Conservation (phyloP, 2,888 invertebrate species). For the Melitaea athalia region DNA sequence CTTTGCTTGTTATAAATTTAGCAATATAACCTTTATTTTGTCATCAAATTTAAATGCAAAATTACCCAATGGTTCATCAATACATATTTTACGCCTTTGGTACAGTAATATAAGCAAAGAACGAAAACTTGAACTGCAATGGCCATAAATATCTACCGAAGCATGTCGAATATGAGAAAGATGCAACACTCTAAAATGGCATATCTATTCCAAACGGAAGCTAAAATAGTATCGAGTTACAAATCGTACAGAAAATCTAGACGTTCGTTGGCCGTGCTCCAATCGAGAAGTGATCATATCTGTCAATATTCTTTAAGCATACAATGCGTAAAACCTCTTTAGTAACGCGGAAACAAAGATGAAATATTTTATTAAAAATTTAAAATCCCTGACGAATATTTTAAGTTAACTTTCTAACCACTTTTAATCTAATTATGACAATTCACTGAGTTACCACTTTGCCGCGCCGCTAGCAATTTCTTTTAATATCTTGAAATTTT, state of each 20-base stretch:
- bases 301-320: slow-evolving; percentile 79
- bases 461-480: slow-evolving; percentile 67
- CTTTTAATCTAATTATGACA: slow-evolving; percentile 72
- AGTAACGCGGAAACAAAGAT: slow-evolving; percentile 50
- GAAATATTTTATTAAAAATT: slow-evolving; percentile 40
- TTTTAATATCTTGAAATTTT: slow-evolving; percentile 74
- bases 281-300: slow-evolving; percentile 80
- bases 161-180: slow-evolving; percentile 67
- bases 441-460: slow-evolving; percentile 70
- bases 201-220: slow-evolving; percentile 78
- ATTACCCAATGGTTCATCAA: slow-evolving; percentile 23
- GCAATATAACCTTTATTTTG: slow-evolving; percentile 41
- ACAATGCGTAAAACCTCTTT: slow-evolving; percentile 66
- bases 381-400: slow-evolving; percentile 46
- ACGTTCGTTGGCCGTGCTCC: slow-evolving; percentile 75
- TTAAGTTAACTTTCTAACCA: slow-evolving; percentile 52
- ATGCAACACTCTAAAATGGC: slow-evolving; percentile 72
- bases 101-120: slow-evolving; percentile 37
- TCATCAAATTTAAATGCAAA: slow-evolving; percentile 25
- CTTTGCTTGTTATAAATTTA: slow-evolving; percentile 53
- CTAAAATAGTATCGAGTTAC: slow-evolving; percentile 72
- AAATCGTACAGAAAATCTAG: slow-evolving; percentile 78
- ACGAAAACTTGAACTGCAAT: slow-evolving; percentile 60
- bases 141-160: slow-evolving; percentile 68
- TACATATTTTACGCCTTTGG: slow-evolving; percentile 14